A percentile compares a stretch with the other conserved stretches of the same genome.
These are phyloP conservation scores for Chaunax sp. DNA, from an alignment of 2,797 vertebrate species.

Conservation along the genomic window DNA sequence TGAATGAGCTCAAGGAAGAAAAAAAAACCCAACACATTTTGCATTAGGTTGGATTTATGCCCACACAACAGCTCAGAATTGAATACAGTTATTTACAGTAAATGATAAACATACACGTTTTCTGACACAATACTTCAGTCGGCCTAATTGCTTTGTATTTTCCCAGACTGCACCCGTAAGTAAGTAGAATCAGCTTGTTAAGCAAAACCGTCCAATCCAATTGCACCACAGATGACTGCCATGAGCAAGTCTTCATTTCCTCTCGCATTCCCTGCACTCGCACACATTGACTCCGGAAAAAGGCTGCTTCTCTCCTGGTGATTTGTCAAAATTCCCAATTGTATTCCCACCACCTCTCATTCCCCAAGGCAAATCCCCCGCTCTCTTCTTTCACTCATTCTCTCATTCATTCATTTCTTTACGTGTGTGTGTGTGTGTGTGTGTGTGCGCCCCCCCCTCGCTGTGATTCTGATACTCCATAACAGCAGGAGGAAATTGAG, in stretches of 20 bases:
- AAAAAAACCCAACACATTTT: constrained; percentile 67
- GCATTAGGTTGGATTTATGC: constrained; percentile 67
- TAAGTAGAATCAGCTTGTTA: constrained; percentile 64
- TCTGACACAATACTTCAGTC: constrained; percentile 63
- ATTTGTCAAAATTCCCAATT: constrained; percentile 78
- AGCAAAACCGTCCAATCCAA: constrained; percentile 61
- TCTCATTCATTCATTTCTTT: constrained; percentile 76
- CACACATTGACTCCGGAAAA: constrained; percentile 41
- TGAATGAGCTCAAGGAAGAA: constrained; percentile 67
- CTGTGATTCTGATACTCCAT: constrained; percentile 84
- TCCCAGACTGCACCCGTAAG: constrained; percentile 63
- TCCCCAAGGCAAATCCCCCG: constrained; percentile 61
- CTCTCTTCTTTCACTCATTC: constrained; percentile 32
- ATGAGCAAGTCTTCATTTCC: constrained; percentile 56
- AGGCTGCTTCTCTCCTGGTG: constrained; percentile 63
- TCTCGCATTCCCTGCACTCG: background rate
- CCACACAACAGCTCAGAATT: constrained; percentile 64
- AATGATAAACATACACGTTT: constrained; percentile 74
- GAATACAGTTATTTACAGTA: constrained; percentile 74
- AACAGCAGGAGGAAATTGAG: constrained; percentile 84
- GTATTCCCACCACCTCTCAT: constrained; percentile 73
- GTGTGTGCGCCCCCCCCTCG: constrained; percentile 74
- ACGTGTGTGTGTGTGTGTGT: constrained; percentile 74
- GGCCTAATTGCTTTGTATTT: constrained; percentile 72
- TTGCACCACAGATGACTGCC: constrained; percentile 51